These are phyloP conservation scores for Monodelphis domestica DNA, from an alignment of 2,797 vertebrate genomes.

Conservation along the genomic window DNA sequence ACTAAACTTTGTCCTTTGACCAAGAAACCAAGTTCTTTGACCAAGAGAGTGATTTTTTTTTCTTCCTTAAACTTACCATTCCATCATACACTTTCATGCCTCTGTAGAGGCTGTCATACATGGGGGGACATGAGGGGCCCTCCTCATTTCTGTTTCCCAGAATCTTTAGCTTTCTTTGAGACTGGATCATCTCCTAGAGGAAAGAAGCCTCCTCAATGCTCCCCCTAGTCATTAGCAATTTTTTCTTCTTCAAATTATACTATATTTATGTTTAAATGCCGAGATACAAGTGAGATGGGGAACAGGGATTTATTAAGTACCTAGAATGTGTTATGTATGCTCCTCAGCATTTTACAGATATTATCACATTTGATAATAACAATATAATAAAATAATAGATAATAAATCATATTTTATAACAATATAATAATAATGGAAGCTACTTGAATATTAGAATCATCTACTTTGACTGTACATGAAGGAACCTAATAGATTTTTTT, in stretches of 20 bases:
- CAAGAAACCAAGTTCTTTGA: neutral
- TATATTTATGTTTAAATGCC: neutral
- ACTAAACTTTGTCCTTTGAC: neutral
- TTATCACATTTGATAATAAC: neutral
- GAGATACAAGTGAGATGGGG: neutral
- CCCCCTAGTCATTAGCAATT: neutral
- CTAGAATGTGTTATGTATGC: neutral
- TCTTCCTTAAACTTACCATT: neutral
- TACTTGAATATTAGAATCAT: neutral
- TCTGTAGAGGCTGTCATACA: neutral
- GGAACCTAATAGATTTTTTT: neutral
- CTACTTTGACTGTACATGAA: neutral
- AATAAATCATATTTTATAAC: no score
- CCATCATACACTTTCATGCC: neutral
- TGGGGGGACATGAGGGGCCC: neutral
- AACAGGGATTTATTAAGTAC: neutral
- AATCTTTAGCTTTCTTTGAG: neutral
- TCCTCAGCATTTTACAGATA: neutral
- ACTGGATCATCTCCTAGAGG: neutral
- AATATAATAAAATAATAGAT: no score
- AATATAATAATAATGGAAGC: neutral
- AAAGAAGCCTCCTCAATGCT: neutral
- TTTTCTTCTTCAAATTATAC: neutral
- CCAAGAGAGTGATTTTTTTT: conserved; percentile 12
- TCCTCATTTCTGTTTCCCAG: neutral